These are phyloP conservation scores for Agonopterix alstromeriana DNA, from an alignment of 2,888 invertebrate genomes.

Conservation along the genomic window DNA sequence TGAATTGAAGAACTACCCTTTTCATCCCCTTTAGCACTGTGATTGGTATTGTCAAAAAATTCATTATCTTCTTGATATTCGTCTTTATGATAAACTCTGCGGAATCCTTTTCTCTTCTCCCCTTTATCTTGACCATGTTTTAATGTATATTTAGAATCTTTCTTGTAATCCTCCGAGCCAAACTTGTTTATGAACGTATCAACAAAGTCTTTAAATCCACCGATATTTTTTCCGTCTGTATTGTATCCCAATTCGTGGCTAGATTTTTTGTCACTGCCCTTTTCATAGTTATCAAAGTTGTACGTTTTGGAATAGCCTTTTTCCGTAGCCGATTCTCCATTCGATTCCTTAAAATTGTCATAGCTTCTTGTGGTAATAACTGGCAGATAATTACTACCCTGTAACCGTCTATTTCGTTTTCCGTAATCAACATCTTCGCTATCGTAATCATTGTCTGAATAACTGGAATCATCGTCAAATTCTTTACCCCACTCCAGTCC, in stretches of 20 bases:
- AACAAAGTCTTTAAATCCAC: conserved; percentile 45
- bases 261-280: conserved; percentile 23
- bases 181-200: conserved; percentile 55
- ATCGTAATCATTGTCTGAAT: background rate
- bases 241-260: conserved; percentile 25
- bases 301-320: conserved; percentile 22
- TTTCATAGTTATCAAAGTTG: conserved; percentile 29
- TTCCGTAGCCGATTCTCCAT: conserved; percentile 21
- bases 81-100: conserved; percentile 58
- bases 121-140: conserved; percentile 45
- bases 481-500: conserved; percentile 45
- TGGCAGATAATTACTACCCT: conserved; percentile 8
- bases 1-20: conserved; percentile 32
- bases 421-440: conserved; percentile 12
- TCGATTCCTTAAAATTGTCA: conserved; percentile 6
- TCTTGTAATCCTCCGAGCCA: conserved; percentile 41
- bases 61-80: conserved; percentile 63
- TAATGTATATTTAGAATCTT: conserved; percentile 31
- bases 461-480: conserved; percentile 27
- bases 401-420: conserved; percentile 26
- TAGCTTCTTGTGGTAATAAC: background rate
- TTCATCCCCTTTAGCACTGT: conserved; percentile 35
- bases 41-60: conserved; percentile 53
- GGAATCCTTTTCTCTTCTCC: conserved; percentile 54
- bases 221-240: conserved; percentile 27